Evolutionary conservation across 2,797 vertebrate genomes (phyloP).

Genomic region (Tragopan temminckii): DNA sequence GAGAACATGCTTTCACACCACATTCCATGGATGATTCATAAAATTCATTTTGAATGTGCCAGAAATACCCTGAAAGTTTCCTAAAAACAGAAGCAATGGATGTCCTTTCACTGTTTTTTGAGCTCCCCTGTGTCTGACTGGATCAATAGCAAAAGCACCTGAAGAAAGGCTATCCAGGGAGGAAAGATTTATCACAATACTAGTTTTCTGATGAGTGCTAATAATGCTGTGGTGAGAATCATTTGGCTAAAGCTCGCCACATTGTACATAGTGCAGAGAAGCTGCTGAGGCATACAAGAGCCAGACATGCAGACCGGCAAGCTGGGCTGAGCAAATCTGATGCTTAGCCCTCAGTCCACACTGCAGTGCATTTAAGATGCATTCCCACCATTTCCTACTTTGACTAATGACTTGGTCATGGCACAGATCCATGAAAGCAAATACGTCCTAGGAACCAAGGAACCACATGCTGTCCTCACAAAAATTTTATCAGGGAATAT

Average conservation of each 20-base stretch:
- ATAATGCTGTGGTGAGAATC: not conserved
- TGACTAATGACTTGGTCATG: not conserved
- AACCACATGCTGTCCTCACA: not conserved
- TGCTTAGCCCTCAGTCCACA: rapidly evolving
- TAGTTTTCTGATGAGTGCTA: not conserved
- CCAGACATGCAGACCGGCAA: not conserved
- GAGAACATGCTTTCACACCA: not conserved
- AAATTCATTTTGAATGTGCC: conserved; percentile 13
- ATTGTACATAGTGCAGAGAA: not conserved
- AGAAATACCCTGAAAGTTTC: not conserved
- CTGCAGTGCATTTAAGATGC: not conserved
- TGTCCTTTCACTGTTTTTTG: not conserved
- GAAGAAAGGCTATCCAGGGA: not conserved
- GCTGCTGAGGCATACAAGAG: not conserved
- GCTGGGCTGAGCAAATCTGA: not conserved
- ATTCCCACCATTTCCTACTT: not conserved
- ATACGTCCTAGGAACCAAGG: not conserved
- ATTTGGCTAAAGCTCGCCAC: not conserved
- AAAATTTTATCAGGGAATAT: not conserved
- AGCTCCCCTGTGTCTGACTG: not conserved
- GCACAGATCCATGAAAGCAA: not conserved
- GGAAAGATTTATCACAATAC: not conserved
- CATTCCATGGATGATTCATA: not conserved
- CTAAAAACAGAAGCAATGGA: not conserved
- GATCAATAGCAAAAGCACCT: not conserved